Base-by-base conservation (phyloP, 2,888 invertebrate species). In the Hypomecis atomaria region DNA sequence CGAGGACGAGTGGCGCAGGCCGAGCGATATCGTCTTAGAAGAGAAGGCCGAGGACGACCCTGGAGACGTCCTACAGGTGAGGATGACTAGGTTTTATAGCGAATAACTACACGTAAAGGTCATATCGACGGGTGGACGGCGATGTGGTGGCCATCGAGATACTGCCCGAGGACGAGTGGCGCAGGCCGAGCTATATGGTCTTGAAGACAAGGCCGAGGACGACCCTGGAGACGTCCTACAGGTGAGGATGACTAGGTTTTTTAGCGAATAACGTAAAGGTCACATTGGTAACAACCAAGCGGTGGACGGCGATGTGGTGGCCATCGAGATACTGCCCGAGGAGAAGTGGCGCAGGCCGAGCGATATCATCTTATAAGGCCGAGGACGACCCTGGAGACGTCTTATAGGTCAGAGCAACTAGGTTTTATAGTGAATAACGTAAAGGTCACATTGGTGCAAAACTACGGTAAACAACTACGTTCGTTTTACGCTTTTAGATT, bases 241-340 rank as follows among this genome's bases (percentile, higher is more conserved):
- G 65, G 65, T 65, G 10, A 13, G 49, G 10, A 37, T 5, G 7
- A 10, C 3, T 23, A 23, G 23, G 23, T 3, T 23, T 23, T 23
- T 2, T 23, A n/a, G n/a, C n/a, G n/a, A n/a, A n/a, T n/a, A 23
- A 23, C 23, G 23, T 23, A 23, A 98, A 95, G 98, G 98, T 0
- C 94, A 96, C 65, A 93, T 94, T n/a, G n/a, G n/a, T n/a, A n/a
- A n/a, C n/a, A n/a, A n/a, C n/a, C 59, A 95, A 97, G 56, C 94
- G 3, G 96, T 99, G 0, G 97, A 99, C 83, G 99, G 98, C 5
- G 99, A 99, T 82, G 91, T 96, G 45, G 99, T 99, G 5, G 99
- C 98, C 5, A 92, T 99, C 58, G 95, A 98, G 88, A 88, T 99
- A 52, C 93, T 99, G 52, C 96, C 98, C 0, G 95, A 98, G 90